Evolutionary conservation across 2,113 vertebrate species (phyloP).

Genomic region (Oreochromis spilurus): DNA sequence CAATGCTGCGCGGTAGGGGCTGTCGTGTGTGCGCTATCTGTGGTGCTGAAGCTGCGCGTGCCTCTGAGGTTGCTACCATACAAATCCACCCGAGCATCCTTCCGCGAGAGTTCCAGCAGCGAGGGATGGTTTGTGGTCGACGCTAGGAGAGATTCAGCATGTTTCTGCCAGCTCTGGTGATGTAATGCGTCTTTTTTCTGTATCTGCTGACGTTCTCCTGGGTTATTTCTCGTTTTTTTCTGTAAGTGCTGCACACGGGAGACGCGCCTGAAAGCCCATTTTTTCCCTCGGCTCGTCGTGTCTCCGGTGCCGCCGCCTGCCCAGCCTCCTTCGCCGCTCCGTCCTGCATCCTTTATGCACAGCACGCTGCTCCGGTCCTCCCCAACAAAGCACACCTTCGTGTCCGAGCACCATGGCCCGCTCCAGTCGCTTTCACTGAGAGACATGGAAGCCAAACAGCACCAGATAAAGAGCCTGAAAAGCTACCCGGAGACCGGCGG

Average conservation of each 20-base stretch:
- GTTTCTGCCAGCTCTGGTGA: background rate
- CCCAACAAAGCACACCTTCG: slow-evolving; percentile 61
- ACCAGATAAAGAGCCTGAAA: slow-evolving; percentile 72
- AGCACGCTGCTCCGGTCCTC: slow-evolving; percentile 70
- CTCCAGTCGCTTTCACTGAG: slow-evolving; percentile 66
- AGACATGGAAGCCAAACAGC: slow-evolving; percentile 77
- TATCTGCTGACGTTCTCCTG: background rate
- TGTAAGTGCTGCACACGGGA: background rate
- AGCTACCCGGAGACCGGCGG: slow-evolving; percentile 76
- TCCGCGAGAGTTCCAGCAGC: slow-evolving; percentile 9
- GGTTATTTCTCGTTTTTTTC: background rate
- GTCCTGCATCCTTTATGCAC: slow-evolving; percentile 73
- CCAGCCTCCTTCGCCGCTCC: slow-evolving; percentile 25
- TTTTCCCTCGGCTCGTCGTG: background rate
- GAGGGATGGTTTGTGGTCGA: background rate
- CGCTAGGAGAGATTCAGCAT: background rate
- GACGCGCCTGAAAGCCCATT: background rate
- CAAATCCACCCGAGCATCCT: slow-evolving; percentile 53
- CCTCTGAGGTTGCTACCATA: slow-evolving; percentile 47
- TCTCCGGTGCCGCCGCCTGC: slow-evolving; percentile 14
- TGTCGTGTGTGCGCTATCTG: slow-evolving; percentile 71
- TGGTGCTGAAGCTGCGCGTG: slow-evolving; percentile 83
- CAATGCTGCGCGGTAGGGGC: slow-evolving; percentile 74
- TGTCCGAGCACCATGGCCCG: slow-evolving; percentile 76
- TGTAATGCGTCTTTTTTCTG: background rate